phyloP scores from a whole-genome alignment of 1,140 invertebrate species.

The Tetramorium simillimum region DNA sequence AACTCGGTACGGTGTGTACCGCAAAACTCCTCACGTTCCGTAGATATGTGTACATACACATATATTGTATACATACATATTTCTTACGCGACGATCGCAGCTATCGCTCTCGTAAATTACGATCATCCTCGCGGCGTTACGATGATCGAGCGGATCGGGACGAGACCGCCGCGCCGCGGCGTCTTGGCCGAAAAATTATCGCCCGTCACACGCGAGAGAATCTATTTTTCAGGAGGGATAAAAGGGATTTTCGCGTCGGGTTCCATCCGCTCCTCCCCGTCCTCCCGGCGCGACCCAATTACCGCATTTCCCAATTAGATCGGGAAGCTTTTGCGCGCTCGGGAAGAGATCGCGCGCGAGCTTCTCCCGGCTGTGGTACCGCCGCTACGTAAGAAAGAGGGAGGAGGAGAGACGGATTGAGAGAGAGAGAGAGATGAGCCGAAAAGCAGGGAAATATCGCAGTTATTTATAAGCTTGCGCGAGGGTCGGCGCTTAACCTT shows the following conservation, averaged over 20 bases:
- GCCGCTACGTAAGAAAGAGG: neutral
- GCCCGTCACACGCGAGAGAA: neutral
- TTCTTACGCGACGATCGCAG: neutral
- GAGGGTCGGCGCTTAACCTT: constrained; percentile 81
- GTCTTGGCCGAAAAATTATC: neutral
- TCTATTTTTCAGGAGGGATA: constrained; percentile 40
- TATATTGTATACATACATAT: constrained; percentile 7
- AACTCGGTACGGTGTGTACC: neutral
- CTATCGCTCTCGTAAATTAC: neutral
- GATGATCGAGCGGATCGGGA: neutral
- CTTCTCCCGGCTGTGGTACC: neutral
- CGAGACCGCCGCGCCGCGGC: neutral
- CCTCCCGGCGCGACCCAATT: constrained; percentile 46
- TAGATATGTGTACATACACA: no score
- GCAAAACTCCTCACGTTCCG: neutral
- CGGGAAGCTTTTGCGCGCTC: neutral
- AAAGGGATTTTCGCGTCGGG: neutral
- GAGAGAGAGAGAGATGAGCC: neutral
- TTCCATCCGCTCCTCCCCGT: no score
- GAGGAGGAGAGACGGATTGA: neutral
- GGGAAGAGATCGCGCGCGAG: constrained; percentile 12
- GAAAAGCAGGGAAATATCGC: constrained; percentile 53
- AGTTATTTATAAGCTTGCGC: constrained; percentile 78
- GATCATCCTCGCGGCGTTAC: neutral
- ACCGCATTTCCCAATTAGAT: constrained; percentile 55